Evolutionary conservation across 2,888 invertebrate species (phyloP).

Genomic region (Pristionchus maxplancki): DNA sequence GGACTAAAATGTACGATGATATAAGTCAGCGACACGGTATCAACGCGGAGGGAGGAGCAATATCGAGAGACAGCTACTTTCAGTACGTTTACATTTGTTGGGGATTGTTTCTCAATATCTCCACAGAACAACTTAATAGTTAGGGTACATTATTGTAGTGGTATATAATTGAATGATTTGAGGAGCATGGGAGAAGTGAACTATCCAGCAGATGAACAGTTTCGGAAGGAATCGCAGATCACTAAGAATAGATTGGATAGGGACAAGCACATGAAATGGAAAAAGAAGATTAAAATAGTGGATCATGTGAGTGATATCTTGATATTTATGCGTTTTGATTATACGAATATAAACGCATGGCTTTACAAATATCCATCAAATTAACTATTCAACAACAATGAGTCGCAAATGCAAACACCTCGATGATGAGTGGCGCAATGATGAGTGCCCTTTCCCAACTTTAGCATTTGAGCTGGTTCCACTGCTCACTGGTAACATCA

Average conservation of each 20-base stretch:
- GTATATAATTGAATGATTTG: neutral
- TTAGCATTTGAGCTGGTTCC: no score
- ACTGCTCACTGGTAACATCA: no score
- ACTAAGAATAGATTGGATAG: neutral
- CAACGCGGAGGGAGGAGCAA: neutral
- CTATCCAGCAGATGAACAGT: constrained; percentile 20
- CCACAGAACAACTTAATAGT: no score
- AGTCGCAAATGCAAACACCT: no score
- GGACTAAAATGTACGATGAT: neutral
- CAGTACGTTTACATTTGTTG: neutral
- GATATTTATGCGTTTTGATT: no score
- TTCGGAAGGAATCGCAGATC: constrained; percentile 6
- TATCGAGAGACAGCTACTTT: neutral
- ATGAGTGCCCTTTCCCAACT: no score
- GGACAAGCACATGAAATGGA: neutral
- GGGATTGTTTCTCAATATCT: neutral
- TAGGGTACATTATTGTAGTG: no score
- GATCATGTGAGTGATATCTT: no score
- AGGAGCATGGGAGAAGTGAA: neutral
- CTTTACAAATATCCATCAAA: no score
- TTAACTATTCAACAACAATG: no score
- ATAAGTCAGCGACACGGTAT: neutral
- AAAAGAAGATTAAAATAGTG: neutral
- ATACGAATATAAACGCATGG: no score
- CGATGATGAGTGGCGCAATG: no score